These are phyloP conservation scores for Peromyscus polionotus DNA, from an alignment of 2,113 vertebrate genomes.

Conservation along the genomic window DNA sequence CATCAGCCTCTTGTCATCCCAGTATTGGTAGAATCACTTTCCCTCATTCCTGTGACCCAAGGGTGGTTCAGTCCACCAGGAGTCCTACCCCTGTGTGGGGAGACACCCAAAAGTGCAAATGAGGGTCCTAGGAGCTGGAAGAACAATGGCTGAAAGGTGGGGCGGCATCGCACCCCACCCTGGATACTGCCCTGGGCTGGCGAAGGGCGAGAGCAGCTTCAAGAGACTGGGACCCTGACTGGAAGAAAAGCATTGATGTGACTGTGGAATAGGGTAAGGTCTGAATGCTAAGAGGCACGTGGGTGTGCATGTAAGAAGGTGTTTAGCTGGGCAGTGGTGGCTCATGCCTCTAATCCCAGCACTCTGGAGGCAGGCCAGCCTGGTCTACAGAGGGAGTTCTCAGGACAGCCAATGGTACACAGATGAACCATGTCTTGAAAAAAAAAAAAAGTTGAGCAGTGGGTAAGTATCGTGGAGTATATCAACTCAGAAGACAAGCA, in stretches of 20 bases:
- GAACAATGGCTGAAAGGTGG: background rate
- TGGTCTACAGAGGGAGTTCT: too few relatives aligned
- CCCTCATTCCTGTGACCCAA: background rate
- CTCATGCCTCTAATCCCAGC: too few relatives aligned
- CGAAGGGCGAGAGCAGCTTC: background rate
- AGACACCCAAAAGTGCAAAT: background rate
- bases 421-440: too few relatives aligned
- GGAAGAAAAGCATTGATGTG: background rate
- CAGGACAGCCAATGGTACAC: too few relatives aligned
- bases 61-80: background rate
- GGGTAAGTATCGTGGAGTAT: background rate
- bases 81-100: background rate
- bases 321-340: too few relatives aligned
- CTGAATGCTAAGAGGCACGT: background rate
- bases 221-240: background rate
- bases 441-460: background rate
- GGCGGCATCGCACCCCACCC: background rate
- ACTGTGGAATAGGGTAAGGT: background rate
- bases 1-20: background rate
- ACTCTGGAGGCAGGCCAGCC: too few relatives aligned
- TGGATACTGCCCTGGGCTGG: background rate
- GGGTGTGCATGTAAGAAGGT: background rate
- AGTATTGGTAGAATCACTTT: background rate
- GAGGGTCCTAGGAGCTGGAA: background rate
- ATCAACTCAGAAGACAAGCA: background rate